Base-by-base conservation (phyloP, 2,113 vertebrate species). In the Ceyx cyanopectus region DNA sequence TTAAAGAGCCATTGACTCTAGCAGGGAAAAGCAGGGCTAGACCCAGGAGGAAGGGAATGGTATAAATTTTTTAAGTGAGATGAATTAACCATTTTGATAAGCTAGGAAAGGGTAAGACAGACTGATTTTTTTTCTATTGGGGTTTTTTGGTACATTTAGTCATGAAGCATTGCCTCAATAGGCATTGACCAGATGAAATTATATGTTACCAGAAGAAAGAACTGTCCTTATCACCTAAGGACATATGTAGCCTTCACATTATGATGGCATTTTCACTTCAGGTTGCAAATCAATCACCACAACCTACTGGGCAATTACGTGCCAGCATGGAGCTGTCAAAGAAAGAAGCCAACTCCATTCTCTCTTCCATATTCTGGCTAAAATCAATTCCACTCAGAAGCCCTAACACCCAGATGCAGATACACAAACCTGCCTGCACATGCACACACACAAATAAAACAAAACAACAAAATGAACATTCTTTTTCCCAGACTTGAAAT, bases 1-100 rank as follows among this genome's bases (percentile, higher is more conserved):
- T 93, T 91, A 92, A 58, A 75, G 12, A 92, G 66, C 17, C 34
- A 67, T 89, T 93, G 89, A 89, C 29, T 61, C n/a, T 20, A 91
- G 40, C 15, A 91, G 57, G 72, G 84, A 81, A 87, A 84, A 1
- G 5, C 34, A 60, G 3, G 46, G 66, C 48, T 86, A 79, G 14
- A 78, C 75, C 19, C 48, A 79, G 81, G 57, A 68, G 29, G 57
- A 81, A 58, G 14, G 26, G 19, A 19, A 46, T 77, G 27, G 43
- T 14, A 60, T 16, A 58, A 7, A 60, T 48, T 56, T 65, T 60
- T 81, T 72, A 67, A 78, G 20, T 40, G 43, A 89, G 26, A 72
- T 34, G 2, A 93, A 78, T 63, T 74, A 78, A 43, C 53, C 22
- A 43, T 48, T 82, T 58, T 21, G 16, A 56, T 23, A 8, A 51